Evolutionary conservation across 2,888 invertebrate genomes (phyloP).

Genomic region (Allacma fusca): DNA sequence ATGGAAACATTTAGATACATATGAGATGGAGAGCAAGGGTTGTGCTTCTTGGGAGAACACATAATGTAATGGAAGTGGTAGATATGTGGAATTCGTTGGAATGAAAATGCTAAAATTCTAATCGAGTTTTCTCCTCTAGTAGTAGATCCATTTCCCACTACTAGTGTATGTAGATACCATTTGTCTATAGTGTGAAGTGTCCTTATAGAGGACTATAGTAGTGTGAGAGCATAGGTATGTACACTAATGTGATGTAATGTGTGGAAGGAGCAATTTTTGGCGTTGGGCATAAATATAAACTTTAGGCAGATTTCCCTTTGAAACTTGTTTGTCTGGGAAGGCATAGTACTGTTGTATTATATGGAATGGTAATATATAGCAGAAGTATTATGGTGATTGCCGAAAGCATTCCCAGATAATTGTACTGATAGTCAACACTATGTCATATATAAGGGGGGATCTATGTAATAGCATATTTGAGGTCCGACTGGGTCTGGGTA

Average conservation of each 20-base stretch:
- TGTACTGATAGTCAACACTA: constrained; percentile 18
- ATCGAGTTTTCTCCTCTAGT: constrained; percentile 28
- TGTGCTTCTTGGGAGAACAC: neutral
- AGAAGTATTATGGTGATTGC: neutral
- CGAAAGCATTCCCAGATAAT: constrained; percentile 18
- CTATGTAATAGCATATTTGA: too few species aligned
- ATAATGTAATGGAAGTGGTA: neutral
- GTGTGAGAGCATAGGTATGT: too few species aligned
- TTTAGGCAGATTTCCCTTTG: too few species aligned
- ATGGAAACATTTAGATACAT: neutral
- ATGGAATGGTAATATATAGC: too few species aligned
- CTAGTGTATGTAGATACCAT: neutral
- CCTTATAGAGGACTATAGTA: too few species aligned
- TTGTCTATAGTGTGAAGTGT: too few species aligned
- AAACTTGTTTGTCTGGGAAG: too few species aligned
- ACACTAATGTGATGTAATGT: neutral
- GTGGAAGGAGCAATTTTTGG: neutral
- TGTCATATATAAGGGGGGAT: too few species aligned
- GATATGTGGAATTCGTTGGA: constrained; percentile 1
- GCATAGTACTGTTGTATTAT: too few species aligned
- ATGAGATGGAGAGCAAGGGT: neutral
- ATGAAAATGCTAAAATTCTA: constrained; percentile 37
- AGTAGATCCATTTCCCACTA: too few species aligned
- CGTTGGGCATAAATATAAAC: too few species aligned
- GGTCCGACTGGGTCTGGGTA: neutral